Evolutionary conservation across 2,797 vertebrate genomes (phyloP).

Genomic region (Sebastes wilsoni): DNA sequence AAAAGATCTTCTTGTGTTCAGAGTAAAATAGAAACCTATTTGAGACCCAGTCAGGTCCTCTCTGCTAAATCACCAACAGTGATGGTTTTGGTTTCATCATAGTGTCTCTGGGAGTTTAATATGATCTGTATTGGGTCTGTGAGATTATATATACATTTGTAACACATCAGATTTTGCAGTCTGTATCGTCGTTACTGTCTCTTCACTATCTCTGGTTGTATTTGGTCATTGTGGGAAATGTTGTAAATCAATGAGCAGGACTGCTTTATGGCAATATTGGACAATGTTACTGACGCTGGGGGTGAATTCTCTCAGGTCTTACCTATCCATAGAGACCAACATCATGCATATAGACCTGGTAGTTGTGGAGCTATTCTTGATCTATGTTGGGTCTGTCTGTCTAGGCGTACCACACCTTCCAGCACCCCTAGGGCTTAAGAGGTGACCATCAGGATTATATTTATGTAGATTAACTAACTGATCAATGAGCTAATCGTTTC

Average conservation of each 20-base stretch:
- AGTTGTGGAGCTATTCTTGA: too few relatives aligned
- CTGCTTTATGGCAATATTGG: background rate
- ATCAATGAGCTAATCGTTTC: background rate
- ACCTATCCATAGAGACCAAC: too few relatives aligned
- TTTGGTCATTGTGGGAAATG: background rate
- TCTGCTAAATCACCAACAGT: background rate
- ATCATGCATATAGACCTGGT: too few relatives aligned
- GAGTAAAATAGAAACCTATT: background rate
- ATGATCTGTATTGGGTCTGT: background rate
- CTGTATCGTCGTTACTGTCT: background rate
- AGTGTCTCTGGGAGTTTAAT: background rate
- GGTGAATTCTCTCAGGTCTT: too few relatives aligned
- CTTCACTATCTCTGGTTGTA: background rate
- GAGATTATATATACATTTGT: background rate
- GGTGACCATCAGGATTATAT: background rate
- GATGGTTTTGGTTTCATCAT: background rate
- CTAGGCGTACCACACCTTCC: too few relatives aligned
- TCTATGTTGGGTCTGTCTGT: too few relatives aligned
- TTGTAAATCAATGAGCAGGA: background rate
- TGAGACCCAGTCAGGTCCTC: background rate
- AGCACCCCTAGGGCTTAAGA: too few relatives aligned
- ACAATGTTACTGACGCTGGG: background rate
- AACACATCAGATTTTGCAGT: background rate
- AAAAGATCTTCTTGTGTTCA: slow-evolving; percentile 13
- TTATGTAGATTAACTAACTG: background rate